These are phyloP conservation scores for Orestias chungarensis DNA, from an alignment of 2,797 vertebrate genomes.

Conservation along the genomic window DNA sequence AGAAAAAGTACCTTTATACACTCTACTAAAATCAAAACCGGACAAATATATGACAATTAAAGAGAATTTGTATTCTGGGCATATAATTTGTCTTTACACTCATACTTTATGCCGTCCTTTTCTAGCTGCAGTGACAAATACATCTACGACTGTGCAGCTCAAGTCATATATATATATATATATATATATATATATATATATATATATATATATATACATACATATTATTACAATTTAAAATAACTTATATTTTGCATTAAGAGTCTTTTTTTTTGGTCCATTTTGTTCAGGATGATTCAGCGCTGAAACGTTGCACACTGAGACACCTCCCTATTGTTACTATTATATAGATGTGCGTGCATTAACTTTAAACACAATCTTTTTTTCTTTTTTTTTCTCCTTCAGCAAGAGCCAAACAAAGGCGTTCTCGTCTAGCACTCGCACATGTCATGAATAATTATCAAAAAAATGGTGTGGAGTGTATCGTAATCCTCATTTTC, in stretches of 20 bases:
- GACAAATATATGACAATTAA: background rate
- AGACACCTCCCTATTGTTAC: conserved; percentile 17
- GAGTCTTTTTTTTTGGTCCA: conserved; percentile 14
- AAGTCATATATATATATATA: too few species aligned
- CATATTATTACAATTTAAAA: too few species aligned
- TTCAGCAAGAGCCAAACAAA: conserved; percentile 18
- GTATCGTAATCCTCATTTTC: conserved; percentile 27
- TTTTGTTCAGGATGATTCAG: conserved; percentile 19
- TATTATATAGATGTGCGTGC: conserved; percentile 13
- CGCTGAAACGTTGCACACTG: conserved; percentile 19
- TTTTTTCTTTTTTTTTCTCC: conserved; percentile 19
- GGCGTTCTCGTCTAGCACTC: background rate
- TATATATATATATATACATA: too few species aligned
- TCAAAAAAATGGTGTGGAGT: conserved; percentile 44
- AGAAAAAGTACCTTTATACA: too few species aligned
- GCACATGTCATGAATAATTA: conserved; percentile 45
- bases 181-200: too few species aligned
- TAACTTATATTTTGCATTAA: background rate
- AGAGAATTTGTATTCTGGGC: background rate
- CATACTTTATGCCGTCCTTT: too few species aligned
- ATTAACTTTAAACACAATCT: conserved; percentile 13
- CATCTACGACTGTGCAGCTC: too few species aligned
- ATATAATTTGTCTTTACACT: background rate
- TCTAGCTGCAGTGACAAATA: too few species aligned
- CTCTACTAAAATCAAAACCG: background rate